A percentile compares a stretch with the other conserved stretches of the same genome.
phyloP scores from a whole-genome alignment of 2,888 invertebrate genomes.

The Smittia sp. region DNA sequence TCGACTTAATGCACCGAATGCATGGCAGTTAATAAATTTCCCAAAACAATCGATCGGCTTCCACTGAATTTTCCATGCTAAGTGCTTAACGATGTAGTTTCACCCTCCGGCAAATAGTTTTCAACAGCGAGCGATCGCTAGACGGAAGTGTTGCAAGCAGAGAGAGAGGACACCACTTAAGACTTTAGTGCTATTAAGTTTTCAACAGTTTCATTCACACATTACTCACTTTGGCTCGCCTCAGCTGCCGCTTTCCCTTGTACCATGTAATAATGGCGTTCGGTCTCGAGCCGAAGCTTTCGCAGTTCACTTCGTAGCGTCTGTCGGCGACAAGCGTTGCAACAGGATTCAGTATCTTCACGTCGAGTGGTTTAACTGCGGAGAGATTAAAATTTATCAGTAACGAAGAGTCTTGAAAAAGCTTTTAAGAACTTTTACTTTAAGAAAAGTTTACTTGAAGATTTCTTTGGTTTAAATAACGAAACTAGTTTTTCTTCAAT shows the following conservation, averaged over 20 bases:
- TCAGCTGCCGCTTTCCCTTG: constrained; percentile 79
- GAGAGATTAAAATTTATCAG: too few species aligned
- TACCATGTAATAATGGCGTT: constrained; percentile 86
- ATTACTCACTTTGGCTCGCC: constrained; percentile 69
- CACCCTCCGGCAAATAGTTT: neutral
- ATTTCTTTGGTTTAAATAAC: too few species aligned
- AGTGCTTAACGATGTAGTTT: neutral
- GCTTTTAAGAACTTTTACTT: too few species aligned
- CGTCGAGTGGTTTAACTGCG: constrained; percentile 78
- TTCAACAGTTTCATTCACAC: neutral
- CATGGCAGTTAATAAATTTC: constrained; percentile 16
- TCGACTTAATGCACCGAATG: neutral
- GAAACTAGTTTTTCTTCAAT: too few species aligned
- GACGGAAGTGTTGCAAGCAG: neutral
- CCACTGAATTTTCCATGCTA: neutral
- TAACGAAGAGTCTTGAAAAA: too few species aligned
- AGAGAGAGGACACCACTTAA: neutral
- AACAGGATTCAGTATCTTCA: constrained; percentile 68
- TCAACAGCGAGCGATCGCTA: too few species aligned
- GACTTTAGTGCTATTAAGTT: constrained; percentile 22
- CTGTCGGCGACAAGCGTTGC: constrained; percentile 76
- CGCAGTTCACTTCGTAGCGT: constrained; percentile 78
- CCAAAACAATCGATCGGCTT: neutral
- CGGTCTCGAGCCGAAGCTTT: constrained; percentile 80
- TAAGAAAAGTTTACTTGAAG: too few species aligned